Conservation (phyloP, 2,797 vertebrate genomes). For the Crenichthys baileyi region DNA sequence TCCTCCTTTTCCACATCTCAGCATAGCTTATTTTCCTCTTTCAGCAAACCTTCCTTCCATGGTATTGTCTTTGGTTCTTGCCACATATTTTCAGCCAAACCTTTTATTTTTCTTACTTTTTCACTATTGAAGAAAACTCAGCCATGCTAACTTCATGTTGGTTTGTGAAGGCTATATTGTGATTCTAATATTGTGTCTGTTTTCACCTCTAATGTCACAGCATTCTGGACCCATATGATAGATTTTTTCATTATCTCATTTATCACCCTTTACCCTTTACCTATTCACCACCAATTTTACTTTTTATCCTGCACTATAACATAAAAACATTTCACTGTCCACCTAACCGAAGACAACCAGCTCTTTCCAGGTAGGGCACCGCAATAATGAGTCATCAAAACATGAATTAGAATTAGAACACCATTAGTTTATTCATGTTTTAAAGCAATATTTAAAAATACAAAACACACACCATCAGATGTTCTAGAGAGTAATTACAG, state of each 20-base stretch:
- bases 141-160: neutral
- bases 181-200: neutral
- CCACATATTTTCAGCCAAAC: neutral
- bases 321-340: neutral
- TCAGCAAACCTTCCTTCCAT: conserved; percentile 24
- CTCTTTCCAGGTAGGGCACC: neutral
- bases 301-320: too few relatives aligned
- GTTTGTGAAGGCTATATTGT: neutral
- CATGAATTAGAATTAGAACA: conserved; percentile 12
- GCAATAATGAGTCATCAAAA: neutral
- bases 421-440: neutral
- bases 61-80: conserved; percentile 22
- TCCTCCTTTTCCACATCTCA: conserved; percentile 21
- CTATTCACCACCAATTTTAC: too few relatives aligned
- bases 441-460: conserved; percentile 3
- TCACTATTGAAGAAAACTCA: neutral
- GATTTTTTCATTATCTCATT: neutral
- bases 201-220: neutral
- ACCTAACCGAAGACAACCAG: neutral
- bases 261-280: neutral
- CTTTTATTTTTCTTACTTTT: neutral
- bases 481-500: conserved; percentile 50
- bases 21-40: conserved; percentile 49
- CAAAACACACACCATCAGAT: conserved; percentile 1
- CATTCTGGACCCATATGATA: too few relatives aligned